These are phyloP conservation scores for Rhynchomys soricoides DNA, from an alignment of 2,113 vertebrate species.

Conservation along the genomic window DNA sequence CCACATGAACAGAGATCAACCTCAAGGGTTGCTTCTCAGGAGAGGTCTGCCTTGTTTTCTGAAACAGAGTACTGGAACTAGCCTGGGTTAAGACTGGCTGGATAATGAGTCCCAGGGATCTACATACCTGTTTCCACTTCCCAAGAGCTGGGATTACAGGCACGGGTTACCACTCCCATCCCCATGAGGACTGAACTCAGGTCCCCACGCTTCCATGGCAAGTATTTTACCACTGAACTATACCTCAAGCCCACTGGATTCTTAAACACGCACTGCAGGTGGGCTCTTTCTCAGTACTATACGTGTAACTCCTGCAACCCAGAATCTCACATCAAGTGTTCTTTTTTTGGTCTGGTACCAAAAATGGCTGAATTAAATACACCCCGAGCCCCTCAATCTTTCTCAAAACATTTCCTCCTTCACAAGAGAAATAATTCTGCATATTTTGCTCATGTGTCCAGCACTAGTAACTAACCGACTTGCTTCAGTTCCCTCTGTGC, in stretches of 20 bases:
- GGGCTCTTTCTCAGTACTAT: background rate
- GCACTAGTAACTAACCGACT: slow-evolving; percentile 28
- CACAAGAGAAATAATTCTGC: slow-evolving; percentile 27
- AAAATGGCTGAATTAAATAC: background rate
- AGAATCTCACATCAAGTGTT: background rate
- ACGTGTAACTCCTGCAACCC: background rate
- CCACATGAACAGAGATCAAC: background rate
- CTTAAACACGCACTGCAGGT: background rate
- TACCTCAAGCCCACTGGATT: background rate
- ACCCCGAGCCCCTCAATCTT: background rate
- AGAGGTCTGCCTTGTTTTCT: background rate
- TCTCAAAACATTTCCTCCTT: background rate
- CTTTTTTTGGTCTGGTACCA: background rate
- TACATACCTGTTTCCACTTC: background rate
- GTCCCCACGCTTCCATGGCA: background rate
- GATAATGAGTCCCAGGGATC: background rate
- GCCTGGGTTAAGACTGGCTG: background rate
- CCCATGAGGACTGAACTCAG: background rate
- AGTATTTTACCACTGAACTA: background rate
- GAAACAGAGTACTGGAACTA: background rate
- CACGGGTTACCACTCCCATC: no score
- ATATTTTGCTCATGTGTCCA: slow-evolving; percentile 34
- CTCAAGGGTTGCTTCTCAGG: background rate
- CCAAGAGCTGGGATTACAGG: background rate
- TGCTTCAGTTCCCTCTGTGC: background rate